Evolutionary conservation across 2,888 invertebrate species (phyloP), one percentile per base, ranked within the genome.

Genomic region (Dyspetes luteomarginatus): DNA sequence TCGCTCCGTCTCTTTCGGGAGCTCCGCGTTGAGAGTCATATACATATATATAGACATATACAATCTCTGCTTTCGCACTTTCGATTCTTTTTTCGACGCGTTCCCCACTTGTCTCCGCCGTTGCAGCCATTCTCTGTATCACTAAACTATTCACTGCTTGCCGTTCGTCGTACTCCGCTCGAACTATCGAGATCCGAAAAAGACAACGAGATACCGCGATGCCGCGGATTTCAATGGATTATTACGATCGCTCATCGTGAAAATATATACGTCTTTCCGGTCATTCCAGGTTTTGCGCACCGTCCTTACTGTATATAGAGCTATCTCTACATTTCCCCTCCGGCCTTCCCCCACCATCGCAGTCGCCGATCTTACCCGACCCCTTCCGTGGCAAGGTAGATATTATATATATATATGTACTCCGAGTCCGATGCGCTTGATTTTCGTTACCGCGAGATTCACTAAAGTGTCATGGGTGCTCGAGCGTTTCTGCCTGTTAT

Each of bases 101-200:
- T 50, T 62, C n/a, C 30, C 72, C 72, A 71, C 74, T 79, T 50
- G 41, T 43, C 26, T 36, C 67, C 67, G 56, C 62, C 69, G 48
- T 74, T 50, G 50, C 52, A 56, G 45, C 56, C 73, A 48, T 56
- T 2, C 48, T 50, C 19, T 24, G n/a, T 26, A 41, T 30, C 65
- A 75, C 79, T 64, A 26, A 68, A 78, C 78, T 68, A 73, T 73
- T 73, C 78, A 78, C 78, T 62, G 67, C 24, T 55, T 36, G 28
- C 52, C 36, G 30, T 30, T 56, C 36, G 55, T 41, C 52, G 50
- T 58, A 9, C 3, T 43, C 12, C 65, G 22, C 43, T 24, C 28
- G 12, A 52, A 41, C n/a, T 24, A 69, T 64, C 26, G 28, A 69
- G 19, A 52, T n/a, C 36, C 48, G 48, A 36, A 73, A 41, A 36